Evolutionary conservation across 1,140 invertebrate species (phyloP).

Genomic region (Antheraea pernyi): DNA sequence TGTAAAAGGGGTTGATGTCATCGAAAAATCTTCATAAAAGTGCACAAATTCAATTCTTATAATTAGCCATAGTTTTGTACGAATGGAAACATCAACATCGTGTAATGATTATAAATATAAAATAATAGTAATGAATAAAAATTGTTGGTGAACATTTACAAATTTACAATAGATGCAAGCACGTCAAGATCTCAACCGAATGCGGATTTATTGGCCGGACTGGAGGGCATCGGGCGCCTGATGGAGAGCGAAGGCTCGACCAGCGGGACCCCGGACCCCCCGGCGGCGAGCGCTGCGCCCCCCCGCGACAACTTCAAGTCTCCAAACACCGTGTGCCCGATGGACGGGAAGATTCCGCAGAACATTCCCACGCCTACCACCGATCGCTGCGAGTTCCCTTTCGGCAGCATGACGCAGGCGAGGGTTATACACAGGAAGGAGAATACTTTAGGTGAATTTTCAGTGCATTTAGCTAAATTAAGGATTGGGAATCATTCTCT

Average conservation of each 20-base stretch:
- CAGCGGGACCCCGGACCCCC: constrained; percentile 36
- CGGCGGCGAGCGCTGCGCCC: constrained; percentile 32
- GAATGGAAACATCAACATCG: no score
- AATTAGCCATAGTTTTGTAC: not conserved
- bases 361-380: constrained; percentile 72
- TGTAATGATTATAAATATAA: no score
- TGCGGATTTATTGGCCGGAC: constrained; percentile 54
- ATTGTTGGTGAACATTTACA: not conserved
- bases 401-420: constrained; percentile 94
- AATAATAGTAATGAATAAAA: not conserved
- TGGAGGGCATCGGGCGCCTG: constrained; percentile 64
- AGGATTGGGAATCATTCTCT: no score
- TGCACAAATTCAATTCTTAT: not conserved
- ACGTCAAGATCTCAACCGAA: constrained; percentile 53
- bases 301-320: constrained; percentile 83
- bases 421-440: constrained; percentile 81
- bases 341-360: constrained; percentile 85
- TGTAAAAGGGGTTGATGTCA: no score
- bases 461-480: not conserved
- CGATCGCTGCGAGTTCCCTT: constrained; percentile 85
- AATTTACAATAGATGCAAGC: constrained; percentile 43
- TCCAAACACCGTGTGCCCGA: constrained; percentile 90
- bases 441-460: constrained; percentile 76
- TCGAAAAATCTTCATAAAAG: no score
- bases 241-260: constrained; percentile 50